Percentiles rank a stretch among this genome's conserved stretches.
Conservation (phyloP, 2,888 invertebrate species). For the Thereva unica region DNA sequence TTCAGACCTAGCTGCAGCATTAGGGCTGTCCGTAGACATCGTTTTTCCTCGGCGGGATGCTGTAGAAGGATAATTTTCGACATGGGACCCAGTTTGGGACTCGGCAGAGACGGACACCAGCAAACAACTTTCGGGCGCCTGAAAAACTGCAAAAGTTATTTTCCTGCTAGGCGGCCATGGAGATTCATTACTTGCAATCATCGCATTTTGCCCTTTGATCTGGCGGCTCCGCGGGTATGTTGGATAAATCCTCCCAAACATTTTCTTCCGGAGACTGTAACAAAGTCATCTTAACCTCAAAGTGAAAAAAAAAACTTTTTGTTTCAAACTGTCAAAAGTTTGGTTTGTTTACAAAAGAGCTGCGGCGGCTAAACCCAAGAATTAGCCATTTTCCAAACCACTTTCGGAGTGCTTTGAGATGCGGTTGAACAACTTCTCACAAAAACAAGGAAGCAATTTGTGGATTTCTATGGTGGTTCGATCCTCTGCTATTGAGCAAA, state of each 20-base stretch:
- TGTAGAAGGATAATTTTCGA: constrained; percentile 82
- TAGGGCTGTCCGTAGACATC: constrained; percentile 85
- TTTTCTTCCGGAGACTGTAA: constrained; percentile 47
- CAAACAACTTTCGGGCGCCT: constrained; percentile 87
- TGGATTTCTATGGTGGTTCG: too few species aligned
- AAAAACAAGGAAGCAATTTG: too few species aligned
- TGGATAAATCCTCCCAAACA: constrained; percentile 73
- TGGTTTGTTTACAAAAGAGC: background rate
- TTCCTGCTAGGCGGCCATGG: background rate
- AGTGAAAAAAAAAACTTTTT: background rate
- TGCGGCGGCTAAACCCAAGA: too few species aligned
- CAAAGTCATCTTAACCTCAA: constrained; percentile 48
- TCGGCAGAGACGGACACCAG: constrained; percentile 84
- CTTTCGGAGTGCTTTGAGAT: too few species aligned
- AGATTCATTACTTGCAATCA: constrained; percentile 70
- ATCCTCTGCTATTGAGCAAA: too few species aligned
- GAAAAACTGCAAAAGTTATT: constrained; percentile 46
- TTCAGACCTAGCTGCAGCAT: constrained; percentile 81
- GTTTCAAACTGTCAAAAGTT: background rate
- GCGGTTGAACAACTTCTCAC: too few species aligned
- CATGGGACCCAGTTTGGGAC: constrained; percentile 67
- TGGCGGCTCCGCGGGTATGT: constrained; percentile 78
- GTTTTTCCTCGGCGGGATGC: constrained; percentile 91
- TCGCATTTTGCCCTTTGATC: constrained; percentile 68
- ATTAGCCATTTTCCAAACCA: too few species aligned